Percentiles rank a stretch among this genome's conserved stretches.
Conservation (phyloP, 1,140 invertebrate genomes). For the Drosophila lacteicornis region DNA sequence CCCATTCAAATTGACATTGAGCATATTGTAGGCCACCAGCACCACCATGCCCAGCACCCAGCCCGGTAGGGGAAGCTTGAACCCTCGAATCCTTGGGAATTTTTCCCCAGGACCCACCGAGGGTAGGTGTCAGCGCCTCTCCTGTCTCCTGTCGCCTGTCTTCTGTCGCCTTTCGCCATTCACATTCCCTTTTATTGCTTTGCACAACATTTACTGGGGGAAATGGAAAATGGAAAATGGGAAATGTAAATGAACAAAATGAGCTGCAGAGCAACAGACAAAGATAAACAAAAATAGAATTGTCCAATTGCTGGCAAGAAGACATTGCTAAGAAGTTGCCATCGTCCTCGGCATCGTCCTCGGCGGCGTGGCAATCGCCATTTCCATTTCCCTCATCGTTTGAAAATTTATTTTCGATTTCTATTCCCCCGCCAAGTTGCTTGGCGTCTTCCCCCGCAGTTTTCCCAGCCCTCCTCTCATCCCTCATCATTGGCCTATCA, state of each 20-base stretch:
- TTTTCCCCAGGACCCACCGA: constrained; percentile 11
- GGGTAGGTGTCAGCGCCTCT: constrained; percentile 38
- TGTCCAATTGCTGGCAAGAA: constrained; percentile 65
- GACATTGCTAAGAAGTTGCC: constrained; percentile 42
- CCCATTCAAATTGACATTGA: constrained; percentile 48
- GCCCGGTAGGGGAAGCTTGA: neutral
- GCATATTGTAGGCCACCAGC: constrained; percentile 47
- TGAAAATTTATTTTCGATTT: constrained; percentile 65
- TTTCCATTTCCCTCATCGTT: constrained; percentile 57
- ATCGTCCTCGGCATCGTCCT: constrained; percentile 19
- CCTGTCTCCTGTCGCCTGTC: constrained; percentile 13
- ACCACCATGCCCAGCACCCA: neutral
- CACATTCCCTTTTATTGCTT: constrained; percentile 65
- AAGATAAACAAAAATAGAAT: constrained; percentile 78
- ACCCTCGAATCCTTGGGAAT: neutral
- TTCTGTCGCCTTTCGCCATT: constrained; percentile 35
- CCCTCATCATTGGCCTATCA: constrained; percentile 67
- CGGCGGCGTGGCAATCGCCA: constrained; percentile 20
- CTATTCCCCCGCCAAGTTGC: constrained; percentile 47
- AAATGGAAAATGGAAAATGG: constrained; percentile 52
- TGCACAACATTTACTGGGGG: constrained; percentile 62
- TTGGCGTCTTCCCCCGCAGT: neutral
- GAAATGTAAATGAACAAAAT: constrained; percentile 76
- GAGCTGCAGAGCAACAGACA: constrained; percentile 63
- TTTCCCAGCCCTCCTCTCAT: neutral